Conservation (phyloP, 2,113 vertebrate species). For the Silurus meridionalis region DNA sequence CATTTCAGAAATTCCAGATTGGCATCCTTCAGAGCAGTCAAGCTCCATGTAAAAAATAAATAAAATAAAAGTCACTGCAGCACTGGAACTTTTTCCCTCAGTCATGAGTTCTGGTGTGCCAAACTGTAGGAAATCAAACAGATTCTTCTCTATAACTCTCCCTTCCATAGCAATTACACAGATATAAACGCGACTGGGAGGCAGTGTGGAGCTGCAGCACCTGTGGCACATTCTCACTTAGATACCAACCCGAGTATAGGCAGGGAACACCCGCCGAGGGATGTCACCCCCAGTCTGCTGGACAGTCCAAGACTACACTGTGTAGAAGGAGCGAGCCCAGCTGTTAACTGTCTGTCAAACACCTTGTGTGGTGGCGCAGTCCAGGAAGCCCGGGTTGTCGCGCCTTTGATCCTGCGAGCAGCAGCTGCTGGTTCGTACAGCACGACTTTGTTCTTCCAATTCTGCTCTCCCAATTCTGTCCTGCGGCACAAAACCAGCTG, state of each 20-base stretch:
- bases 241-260: constrained; percentile 29
- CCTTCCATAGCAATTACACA: constrained; percentile 29
- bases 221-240: constrained; percentile 29
- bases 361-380: constrained; percentile 92
- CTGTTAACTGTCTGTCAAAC: constrained; percentile 99
- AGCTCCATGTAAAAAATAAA: constrained; percentile 15
- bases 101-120: constrained; percentile 11
- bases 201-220: constrained; percentile 32
- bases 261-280: constrained; percentile 39
- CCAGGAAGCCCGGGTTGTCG: constrained; percentile 94
- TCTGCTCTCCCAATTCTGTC: constrained; percentile 94
- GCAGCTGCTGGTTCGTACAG: constrained; percentile 96
- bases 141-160: neutral
- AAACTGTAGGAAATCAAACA: neutral
- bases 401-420: constrained; percentile 95
- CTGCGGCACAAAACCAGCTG: constrained; percentile 92
- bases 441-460: constrained; percentile 96
- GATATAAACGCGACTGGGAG: constrained; percentile 14
- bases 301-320: constrained; percentile 63
- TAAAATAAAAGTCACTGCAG: neutral
- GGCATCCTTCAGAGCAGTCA: constrained; percentile 21
- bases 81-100: constrained; percentile 21
- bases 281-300: constrained; percentile 64
- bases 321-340: constrained; percentile 79
- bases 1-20: constrained; percentile 45